Evolutionary conservation across 2,113 vertebrate species (phyloP), one percentile per base, ranked within the genome.

Genomic region (Mormyrus iriodes): DNA sequence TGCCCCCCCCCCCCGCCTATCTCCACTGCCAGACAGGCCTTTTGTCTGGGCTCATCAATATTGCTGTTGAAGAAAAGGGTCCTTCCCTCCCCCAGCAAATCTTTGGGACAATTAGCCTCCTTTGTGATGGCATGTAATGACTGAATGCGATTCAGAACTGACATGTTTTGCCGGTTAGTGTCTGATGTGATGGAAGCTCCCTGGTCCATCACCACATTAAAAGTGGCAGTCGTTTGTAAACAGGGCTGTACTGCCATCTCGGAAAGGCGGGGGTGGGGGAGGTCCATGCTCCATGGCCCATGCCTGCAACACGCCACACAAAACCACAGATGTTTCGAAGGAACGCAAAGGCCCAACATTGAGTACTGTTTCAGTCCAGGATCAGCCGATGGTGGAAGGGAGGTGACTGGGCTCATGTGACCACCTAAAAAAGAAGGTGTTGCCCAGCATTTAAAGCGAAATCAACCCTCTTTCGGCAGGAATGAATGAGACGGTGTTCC

Each of bases 31-130:
- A 91, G 90, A 92, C 91, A 88, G 89, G 84, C 83, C 92, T 90
- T 90, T 95, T 95, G 94, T 95, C 90, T 84, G 73, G 61, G n/a
- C 0, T 87, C 91, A 93, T 95, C 92, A 94, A 94, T 94, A 95
- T 95, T 94, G 94, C 91, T 92, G 19, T 87, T 90, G 69, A 19
- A 82, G 90, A 89, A 46, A 89, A 90, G 39, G 73, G 89, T 90
- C 79, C 90, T 89, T 83, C 89, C 27, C 42, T 12, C 85, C 49
- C n/a, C 46, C 46, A 31, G 88, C 89, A 91, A 90, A 92, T 91
- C 91, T 89, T 61, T 76, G 39, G 90, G 85, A 31, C 88, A 89
- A 31, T 84, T 85, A 85, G 79, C 21, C 51, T 35, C 83, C 79
- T 85, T 51, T 88, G 46, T 82, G 27, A 61, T 51, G 84, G 10